These are phyloP conservation scores for Anolis apletophallus DNA, from an alignment of 2,797 vertebrate species.

Conservation along the genomic window DNA sequence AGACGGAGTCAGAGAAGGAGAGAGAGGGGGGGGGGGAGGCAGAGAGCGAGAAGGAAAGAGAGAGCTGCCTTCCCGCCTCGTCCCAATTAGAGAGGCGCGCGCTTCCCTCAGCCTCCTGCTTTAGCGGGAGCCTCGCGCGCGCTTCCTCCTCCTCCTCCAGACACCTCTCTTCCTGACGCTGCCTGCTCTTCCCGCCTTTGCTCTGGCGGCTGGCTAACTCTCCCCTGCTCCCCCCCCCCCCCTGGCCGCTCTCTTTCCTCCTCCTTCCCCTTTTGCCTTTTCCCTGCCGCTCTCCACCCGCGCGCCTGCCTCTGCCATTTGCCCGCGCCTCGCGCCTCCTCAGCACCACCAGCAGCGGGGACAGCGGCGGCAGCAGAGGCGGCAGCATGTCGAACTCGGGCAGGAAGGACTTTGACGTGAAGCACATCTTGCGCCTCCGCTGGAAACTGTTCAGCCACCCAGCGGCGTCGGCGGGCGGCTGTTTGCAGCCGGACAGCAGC, in stretches of 20 bases:
- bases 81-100: background rate
- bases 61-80: background rate
- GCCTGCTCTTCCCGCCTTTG: too few species aligned
- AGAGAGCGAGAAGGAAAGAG: too few species aligned
- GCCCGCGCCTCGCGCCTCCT: background rate
- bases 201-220: background rate
- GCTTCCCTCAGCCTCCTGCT: background rate
- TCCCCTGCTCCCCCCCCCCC: too few species aligned
- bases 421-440: slow-evolving; percentile 82
- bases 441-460: slow-evolving; percentile 85
- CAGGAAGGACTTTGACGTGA: slow-evolving; percentile 83
- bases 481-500: slow-evolving; percentile 74
- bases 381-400: slow-evolving; percentile 79
- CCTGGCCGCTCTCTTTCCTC: too few species aligned
- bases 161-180: background rate
- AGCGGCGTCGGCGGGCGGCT: slow-evolving; percentile 68
- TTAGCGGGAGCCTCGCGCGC: background rate
- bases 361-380: background rate
- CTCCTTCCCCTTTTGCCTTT: background rate
- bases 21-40: too few species aligned
- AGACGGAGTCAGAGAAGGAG: too few species aligned
- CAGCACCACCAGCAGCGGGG: background rate
- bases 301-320: background rate
- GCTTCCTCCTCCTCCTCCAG: background rate
- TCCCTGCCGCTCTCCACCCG: background rate